Conservation (phyloP, 2,113 vertebrate genomes). For the Burhinus oedicnemus region DNA sequence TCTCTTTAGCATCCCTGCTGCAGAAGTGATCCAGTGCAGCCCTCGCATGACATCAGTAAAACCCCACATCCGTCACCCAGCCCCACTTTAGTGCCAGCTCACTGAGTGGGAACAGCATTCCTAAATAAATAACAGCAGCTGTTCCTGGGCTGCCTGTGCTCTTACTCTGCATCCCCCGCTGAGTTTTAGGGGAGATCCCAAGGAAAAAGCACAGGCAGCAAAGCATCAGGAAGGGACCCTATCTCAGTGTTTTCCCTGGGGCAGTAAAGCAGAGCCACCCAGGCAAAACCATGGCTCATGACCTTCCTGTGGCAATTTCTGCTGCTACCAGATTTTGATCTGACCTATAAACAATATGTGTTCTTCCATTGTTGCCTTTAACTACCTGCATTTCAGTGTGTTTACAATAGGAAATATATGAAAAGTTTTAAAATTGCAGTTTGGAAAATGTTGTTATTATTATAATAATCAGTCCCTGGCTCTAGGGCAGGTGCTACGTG, state of each 20-base stretch:
- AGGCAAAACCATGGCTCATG: not conserved
- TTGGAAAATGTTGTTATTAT: not conserved
- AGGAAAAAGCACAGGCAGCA: not conserved
- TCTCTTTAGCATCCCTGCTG: not conserved
- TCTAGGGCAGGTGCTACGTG: not conserved
- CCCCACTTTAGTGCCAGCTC: not conserved
- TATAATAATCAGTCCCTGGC: not conserved
- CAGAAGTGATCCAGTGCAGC: not conserved
- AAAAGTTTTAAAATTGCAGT: not conserved
- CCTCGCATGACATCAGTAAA: not conserved
- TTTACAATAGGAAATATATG: not conserved
- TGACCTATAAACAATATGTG: not conserved
- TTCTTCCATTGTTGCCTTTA: not conserved
- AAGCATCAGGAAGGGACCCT: not conserved
- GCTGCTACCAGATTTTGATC: not conserved
- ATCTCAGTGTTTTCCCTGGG: not conserved
- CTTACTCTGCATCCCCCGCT: not conserved
- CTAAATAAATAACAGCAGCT: not conserved
- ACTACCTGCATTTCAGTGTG: not conserved
- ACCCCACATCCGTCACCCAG: not conserved
- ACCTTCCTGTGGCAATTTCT: not conserved
- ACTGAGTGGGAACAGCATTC: not conserved
- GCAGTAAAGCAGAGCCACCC: fast-evolving
- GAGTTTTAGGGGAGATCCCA: not conserved
- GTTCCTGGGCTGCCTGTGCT: not conserved